Percentiles rank a stretch among this genome's conserved stretches.
Evolutionary conservation across 2,797 vertebrate species (phyloP).

Genomic region (Enteromius unitaeniatus): DNA sequence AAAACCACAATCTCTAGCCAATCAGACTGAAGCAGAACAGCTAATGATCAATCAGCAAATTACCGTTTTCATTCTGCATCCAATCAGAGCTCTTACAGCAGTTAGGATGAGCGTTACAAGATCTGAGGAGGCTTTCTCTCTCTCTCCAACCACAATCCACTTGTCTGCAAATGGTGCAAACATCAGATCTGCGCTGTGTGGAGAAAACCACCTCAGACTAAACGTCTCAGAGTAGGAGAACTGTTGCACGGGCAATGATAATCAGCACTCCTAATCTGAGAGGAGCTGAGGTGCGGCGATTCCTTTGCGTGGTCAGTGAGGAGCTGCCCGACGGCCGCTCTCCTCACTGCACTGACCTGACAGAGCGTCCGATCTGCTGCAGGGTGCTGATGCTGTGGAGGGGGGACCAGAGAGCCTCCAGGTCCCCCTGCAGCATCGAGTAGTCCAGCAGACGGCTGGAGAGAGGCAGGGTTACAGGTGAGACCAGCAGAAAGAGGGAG

Average conservation of each 20-base stretch:
- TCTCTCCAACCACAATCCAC: neutral
- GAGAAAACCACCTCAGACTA: slow-evolving; percentile 52
- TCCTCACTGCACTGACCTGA: slow-evolving; percentile 80
- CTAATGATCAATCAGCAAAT: slow-evolving; percentile 37
- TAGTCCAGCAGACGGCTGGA: slow-evolving; percentile 82
- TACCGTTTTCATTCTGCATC: neutral
- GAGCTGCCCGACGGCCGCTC: slow-evolving; percentile 32
- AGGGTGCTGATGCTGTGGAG: slow-evolving; percentile 82
- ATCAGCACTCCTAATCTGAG: slow-evolving; percentile 51
- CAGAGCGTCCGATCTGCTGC: slow-evolving; percentile 77
- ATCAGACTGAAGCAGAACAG: slow-evolving; percentile 34
- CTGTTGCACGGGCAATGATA: slow-evolving; percentile 11
- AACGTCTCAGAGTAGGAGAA: slow-evolving; percentile 56
- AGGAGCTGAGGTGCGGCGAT: slow-evolving; percentile 43
- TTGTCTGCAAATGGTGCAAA: neutral
- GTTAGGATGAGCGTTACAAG: slow-evolving; percentile 34
- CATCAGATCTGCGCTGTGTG: neutral
- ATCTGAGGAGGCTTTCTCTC: slow-evolving; percentile 48
- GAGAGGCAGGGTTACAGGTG: slow-evolving; percentile 59
- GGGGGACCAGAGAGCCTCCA: slow-evolving; percentile 85
- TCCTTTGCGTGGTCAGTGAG: slow-evolving; percentile 51
- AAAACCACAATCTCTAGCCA: neutral
- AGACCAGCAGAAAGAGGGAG: slow-evolving; percentile 53
- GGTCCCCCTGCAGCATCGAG: slow-evolving; percentile 80
- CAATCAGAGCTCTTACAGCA: neutral